Conservation (phyloP, 2,113 vertebrate genomes). For the Macroglossus sobrinus region DNA sequence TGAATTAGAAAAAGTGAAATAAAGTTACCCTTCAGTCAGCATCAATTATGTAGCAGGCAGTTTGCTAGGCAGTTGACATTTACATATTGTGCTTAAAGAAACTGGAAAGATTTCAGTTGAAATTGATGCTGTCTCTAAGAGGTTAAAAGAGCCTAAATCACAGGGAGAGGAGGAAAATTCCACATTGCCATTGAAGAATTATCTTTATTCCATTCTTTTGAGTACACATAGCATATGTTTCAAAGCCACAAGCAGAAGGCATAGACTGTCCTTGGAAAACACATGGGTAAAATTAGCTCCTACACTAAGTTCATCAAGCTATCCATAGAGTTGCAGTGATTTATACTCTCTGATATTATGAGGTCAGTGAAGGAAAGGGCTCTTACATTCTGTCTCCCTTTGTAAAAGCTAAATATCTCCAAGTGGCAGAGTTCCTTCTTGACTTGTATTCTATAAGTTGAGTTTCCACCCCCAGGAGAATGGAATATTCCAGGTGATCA, state of each 20-base stretch:
- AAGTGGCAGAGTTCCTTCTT: background rate
- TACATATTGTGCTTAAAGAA: background rate
- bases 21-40: background rate
- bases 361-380: background rate
- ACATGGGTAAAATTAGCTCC: background rate
- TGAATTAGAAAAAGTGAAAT: background rate
- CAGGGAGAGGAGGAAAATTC: background rate
- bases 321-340: background rate
- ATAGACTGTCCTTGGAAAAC: background rate
- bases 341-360: background rate
- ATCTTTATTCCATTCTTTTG: background rate
- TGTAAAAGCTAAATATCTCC: background rate
- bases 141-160: background rate
- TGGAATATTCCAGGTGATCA: conserved; percentile 61
- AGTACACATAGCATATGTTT: background rate
- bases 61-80: background rate
- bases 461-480: background rate
- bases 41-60: background rate
- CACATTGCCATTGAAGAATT: background rate
- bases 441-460: background rate
- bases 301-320: background rate
- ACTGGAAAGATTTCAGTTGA: background rate
- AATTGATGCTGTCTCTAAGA: background rate
- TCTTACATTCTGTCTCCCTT: background rate
- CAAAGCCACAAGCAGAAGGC: background rate